Conservation (phyloP, 2,888 invertebrate genomes). For the Lucinisca nassula region DNA sequence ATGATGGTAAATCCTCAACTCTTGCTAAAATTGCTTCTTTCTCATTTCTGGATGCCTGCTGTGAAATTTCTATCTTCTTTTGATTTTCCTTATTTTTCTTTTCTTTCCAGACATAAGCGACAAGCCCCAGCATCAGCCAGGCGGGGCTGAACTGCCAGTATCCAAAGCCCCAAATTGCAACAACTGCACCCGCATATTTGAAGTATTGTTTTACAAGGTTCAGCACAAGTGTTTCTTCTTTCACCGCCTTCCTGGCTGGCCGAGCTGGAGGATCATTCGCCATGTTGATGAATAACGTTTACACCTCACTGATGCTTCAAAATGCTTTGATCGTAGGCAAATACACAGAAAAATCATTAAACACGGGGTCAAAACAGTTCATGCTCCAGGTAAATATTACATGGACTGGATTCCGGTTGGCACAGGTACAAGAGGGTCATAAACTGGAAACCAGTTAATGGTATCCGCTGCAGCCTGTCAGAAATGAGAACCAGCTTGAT, state of each 20-base stretch:
- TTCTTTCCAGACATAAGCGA: slow-evolving; percentile 92
- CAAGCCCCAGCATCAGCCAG: slow-evolving; percentile 95
- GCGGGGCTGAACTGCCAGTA: slow-evolving; percentile 92
- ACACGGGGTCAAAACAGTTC: background rate
- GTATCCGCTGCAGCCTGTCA: background rate
- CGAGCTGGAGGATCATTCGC: slow-evolving; percentile 64
- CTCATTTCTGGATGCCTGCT: slow-evolving; percentile 91
- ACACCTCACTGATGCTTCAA: slow-evolving; percentile 37
- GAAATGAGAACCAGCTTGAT: background rate
- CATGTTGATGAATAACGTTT: slow-evolving; percentile 59
- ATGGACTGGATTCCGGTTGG: too few species aligned
- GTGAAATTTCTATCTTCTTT: slow-evolving; percentile 92
- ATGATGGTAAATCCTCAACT: slow-evolving; percentile 97
- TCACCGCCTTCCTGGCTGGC: slow-evolving; percentile 64
- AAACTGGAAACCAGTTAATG: background rate
- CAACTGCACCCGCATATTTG: slow-evolving; percentile 84
- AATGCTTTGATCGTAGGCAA: slow-evolving; percentile 58
- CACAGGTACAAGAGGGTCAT: background rate
- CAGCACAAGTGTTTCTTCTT: slow-evolving; percentile 81
- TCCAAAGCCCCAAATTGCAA: slow-evolving; percentile 86
- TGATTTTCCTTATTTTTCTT: slow-evolving; percentile 90
- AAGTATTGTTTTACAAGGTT: slow-evolving; percentile 83
- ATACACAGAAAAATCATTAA: slow-evolving; percentile 42
- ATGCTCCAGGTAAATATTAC: too few species aligned
- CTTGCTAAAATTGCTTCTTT: slow-evolving; percentile 95